These are phyloP conservation scores for Oophaga sylvatica DNA, from an alignment of 2,797 vertebrate genomes.

Conservation along the genomic window DNA sequence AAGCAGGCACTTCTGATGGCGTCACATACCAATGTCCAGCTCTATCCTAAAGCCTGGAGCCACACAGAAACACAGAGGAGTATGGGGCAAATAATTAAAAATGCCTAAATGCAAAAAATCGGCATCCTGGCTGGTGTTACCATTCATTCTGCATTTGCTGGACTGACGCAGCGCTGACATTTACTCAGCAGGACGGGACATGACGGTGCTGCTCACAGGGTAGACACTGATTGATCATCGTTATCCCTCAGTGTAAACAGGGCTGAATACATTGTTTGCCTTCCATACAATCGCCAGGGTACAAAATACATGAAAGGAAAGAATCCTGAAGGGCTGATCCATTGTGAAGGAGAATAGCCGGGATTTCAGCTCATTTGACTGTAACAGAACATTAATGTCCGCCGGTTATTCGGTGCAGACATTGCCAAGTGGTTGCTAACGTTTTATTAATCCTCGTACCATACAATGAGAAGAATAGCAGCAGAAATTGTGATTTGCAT, in stretches of 20 bases:
- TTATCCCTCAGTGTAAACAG: slow-evolving; percentile 29
- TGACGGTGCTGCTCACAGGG: neutral
- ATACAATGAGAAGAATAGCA: neutral
- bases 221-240: neutral
- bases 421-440: neutral
- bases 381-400: slow-evolving; percentile 34
- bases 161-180: neutral
- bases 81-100: too few species aligned
- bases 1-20: too few species aligned
- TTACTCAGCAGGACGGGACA: neutral
- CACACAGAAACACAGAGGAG: too few species aligned
- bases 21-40: too few species aligned
- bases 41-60: too few species aligned
- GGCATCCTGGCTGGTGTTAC: too few species aligned
- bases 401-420: neutral
- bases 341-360: neutral
- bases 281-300: neutral
- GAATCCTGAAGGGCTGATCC: neutral
- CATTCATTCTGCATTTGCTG: slow-evolving; percentile 23
- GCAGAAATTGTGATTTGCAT: neutral
- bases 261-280: neutral
- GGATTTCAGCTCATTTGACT: slow-evolving; percentile 26
- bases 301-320: neutral
- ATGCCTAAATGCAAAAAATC: too few species aligned
- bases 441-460: neutral